Evolutionary conservation across 2,797 vertebrate species (phyloP), one percentile per base, ranked within the genome.

Genomic region (Lates japonicus): DNA sequence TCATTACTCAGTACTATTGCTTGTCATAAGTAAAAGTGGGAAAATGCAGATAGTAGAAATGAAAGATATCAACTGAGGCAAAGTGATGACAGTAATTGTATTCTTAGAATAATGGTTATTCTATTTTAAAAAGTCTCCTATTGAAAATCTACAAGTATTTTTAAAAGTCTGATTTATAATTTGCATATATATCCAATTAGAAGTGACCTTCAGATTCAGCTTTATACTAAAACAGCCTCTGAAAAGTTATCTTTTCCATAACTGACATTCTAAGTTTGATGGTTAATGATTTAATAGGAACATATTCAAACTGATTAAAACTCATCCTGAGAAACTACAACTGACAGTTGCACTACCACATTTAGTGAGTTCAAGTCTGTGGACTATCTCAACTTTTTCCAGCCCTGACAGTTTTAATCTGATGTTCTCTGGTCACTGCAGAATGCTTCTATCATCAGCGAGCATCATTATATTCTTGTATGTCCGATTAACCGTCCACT

Each of bases 331-430:
- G 20, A 67, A 73, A 80, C 42, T 61, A 29, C 2, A 64, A 22
- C 7, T 74, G 80, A 70, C 74, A 81, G 74, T 61, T 77, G 42
- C 66, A 49, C 58, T 62, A 59, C 60, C 52, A 63, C 31, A 4
- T 83, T 71, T 76, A 51, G 67, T 66, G 25, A 72, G 72, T 14
- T 13, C n/a, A 59, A 69, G 76, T 74, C 76, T n/a, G 64, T 61
- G 74, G 57, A 73, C 25, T 37, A 52, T 87, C 78, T 82, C 10
- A 68, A 5, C 44, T 29, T 77, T 86, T 87, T 88, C 81, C 84
- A 81, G 16, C 52, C n/a, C 57, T 80, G 74, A 86, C 81, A 87
- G 60, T 60, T 84, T 78, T 60, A 82, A 79, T 90, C 19, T 63
- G 79, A 60, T 72, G 46, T 74, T 63, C 66, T 69, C 69, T 61